These are phyloP conservation scores for Strigops habroptila DNA, from an alignment of 2,113 vertebrate genomes.

Conservation along the genomic window DNA sequence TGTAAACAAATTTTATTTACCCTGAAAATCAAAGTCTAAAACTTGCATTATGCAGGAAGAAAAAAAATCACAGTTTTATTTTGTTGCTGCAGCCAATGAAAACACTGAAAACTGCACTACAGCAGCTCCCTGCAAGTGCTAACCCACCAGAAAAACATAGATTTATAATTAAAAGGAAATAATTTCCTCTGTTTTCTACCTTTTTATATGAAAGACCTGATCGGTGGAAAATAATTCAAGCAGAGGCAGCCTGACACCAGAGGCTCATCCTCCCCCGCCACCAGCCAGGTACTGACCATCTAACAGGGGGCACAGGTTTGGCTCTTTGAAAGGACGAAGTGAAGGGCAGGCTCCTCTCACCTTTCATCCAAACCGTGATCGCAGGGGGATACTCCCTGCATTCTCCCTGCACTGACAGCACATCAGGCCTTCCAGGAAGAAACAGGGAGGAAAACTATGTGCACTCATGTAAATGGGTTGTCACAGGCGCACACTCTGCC, in stretches of 20 bases:
- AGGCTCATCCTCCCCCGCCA: rapidly evolving
- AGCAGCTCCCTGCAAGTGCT: neutral
- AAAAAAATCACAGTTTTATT: neutral
- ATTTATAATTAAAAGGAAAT: neutral
- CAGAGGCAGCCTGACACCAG: neutral
- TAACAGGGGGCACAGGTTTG: neutral
- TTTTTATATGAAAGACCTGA: neutral
- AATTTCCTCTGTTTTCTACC: neutral
- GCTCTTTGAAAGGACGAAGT: neutral
- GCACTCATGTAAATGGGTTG: neutral
- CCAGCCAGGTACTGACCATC: neutral
- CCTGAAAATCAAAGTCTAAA: neutral
- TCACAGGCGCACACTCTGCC: neutral
- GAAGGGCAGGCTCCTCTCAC: neutral
- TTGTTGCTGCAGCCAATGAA: neutral
- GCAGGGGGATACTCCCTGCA: rapidly evolving
- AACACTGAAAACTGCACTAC: neutral
- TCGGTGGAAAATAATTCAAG: neutral
- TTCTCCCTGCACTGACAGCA: neutral
- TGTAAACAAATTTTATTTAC: neutral
- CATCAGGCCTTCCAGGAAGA: neutral
- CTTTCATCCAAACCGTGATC: neutral
- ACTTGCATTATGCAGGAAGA: neutral
- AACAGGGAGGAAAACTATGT: neutral
- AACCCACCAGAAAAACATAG: neutral